Evolutionary conservation across 2,888 invertebrate genomes (phyloP).

Genomic region (Dioctria linearis): DNA sequence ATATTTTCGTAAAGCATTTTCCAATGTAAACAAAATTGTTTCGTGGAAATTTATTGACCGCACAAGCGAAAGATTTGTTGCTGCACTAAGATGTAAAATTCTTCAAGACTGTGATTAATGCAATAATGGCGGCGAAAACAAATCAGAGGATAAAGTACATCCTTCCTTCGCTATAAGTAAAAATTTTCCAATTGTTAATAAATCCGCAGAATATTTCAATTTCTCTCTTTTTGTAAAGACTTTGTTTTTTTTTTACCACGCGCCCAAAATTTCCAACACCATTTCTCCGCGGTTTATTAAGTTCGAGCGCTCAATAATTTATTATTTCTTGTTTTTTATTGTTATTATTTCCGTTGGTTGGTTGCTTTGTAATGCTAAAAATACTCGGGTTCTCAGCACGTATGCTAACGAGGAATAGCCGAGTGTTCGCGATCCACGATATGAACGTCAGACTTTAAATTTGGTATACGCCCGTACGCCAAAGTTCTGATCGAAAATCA

Average conservation of each 20-base stretch:
- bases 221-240: not conserved
- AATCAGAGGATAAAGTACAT: not conserved
- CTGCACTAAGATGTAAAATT: not conserved
- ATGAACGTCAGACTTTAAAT: constrained; percentile 5
- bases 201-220: not conserved
- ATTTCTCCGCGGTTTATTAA: constrained; percentile 6
- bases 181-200: not conserved
- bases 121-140: not conserved
- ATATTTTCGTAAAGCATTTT: constrained; percentile 28
- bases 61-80: not conserved
- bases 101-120: not conserved
- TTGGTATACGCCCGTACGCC: not conserved
- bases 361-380: constrained; percentile 33
- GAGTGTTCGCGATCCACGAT: not conserved
- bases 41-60: constrained; percentile 22
- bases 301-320: constrained; percentile 20
- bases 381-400: constrained; percentile 12
- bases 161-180: not conserved
- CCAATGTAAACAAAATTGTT: constrained; percentile 27
- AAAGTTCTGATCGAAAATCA: constrained; percentile 42
- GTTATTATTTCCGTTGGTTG: constrained; percentile 34
- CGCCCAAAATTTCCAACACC: not conserved
- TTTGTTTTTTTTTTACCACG: not conserved
- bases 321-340: constrained; percentile 22
- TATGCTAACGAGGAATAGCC: constrained; percentile 16